A percentile compares a stretch with the other conserved stretches of the same genome.
Conservation (phyloP, 2,797 vertebrate species). For the Pseudochaenichthys georgianus region DNA sequence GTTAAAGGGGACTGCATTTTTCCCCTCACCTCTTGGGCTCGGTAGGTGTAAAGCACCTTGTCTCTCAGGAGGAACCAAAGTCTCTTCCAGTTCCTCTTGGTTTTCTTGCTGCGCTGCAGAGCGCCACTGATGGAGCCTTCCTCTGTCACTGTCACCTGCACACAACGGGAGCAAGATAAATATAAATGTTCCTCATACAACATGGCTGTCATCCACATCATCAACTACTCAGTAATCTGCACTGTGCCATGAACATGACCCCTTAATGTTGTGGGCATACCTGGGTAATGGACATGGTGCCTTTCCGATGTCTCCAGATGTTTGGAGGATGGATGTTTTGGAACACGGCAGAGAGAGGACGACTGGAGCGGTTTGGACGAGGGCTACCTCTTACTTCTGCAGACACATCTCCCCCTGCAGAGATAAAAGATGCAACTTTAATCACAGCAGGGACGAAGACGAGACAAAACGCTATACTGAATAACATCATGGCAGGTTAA, state of each 20-base stretch:
- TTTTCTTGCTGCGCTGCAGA: constrained; percentile 92
- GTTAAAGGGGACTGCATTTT: constrained; percentile 72
- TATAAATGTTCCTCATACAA: background rate
- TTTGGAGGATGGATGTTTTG: constrained; percentile 93
- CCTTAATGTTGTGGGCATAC: constrained; percentile 68
- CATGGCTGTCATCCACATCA: background rate
- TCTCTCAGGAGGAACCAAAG: constrained; percentile 99
- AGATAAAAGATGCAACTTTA: constrained; percentile 29
- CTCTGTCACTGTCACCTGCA: constrained; percentile 72
- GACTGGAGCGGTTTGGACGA: constrained; percentile 85
- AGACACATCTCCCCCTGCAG: constrained; percentile 81
- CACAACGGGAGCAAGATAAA: constrained; percentile 1
- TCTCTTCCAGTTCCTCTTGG: constrained; percentile 95
- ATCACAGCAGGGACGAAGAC: background rate
- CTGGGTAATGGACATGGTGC: constrained; percentile 90
- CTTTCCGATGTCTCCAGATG: constrained; percentile 94
- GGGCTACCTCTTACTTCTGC: constrained; percentile 85
- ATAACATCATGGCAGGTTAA: background rate
- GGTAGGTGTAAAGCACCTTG: constrained; percentile 98
- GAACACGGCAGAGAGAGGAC: constrained; percentile 92
- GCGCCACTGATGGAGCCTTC: constrained; percentile 90
- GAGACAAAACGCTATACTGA: background rate
- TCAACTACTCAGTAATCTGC: background rate
- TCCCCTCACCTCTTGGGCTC: constrained; percentile 91
- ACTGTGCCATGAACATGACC: background rate